These are phyloP conservation scores for Craniophora ligustri DNA, from an alignment of 2,888 invertebrate species.

Conservation along the genomic window DNA sequence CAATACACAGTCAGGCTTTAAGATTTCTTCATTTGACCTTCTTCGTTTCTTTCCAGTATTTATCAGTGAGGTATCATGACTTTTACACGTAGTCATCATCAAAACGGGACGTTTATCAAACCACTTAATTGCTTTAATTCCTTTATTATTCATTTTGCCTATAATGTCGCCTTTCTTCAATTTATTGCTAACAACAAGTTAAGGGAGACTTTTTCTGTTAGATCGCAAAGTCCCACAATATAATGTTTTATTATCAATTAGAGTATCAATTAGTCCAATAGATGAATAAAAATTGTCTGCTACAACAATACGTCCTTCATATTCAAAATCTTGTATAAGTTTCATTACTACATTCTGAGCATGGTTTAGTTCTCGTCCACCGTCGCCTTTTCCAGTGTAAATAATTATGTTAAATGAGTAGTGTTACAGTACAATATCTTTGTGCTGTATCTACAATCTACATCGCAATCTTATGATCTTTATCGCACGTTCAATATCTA, in stretches of 20 bases:
- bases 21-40: slow-evolving; percentile 5
- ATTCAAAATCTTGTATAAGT: slow-evolving; percentile 7
- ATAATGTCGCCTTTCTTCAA: slow-evolving; percentile 27
- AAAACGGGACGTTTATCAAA: slow-evolving; percentile 46
- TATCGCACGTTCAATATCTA: too few relatives aligned
- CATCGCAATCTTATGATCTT: too few relatives aligned
- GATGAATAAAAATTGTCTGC: slow-evolving; percentile 60
- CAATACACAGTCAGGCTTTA: slow-evolving; percentile 7
- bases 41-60: slow-evolving; percentile 9
- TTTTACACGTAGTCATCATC: slow-evolving; percentile 52
- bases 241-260: slow-evolving; percentile 42
- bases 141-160: slow-evolving; percentile 51
- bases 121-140: slow-evolving; percentile 48
- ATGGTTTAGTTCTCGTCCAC: slow-evolving; percentile 4
- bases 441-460: too few relatives aligned
- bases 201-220: slow-evolving; percentile 54
- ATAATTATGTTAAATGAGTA: too few relatives aligned
- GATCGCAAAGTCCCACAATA: slow-evolving; percentile 50
- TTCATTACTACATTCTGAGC: slow-evolving; percentile 10
- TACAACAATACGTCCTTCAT: slow-evolving; percentile 38
- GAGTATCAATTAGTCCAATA: slow-evolving; percentile 48
- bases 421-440: too few relatives aligned
- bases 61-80: slow-evolving; percentile 24
- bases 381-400: slow-evolving; percentile 4
- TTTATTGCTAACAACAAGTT: slow-evolving; percentile 14